Percentiles rank a stretch among this genome's conserved stretches.
These are phyloP conservation scores for Pangasius mekongensis DNA, from an alignment of 2,797 vertebrate species.

Conservation along the genomic window DNA sequence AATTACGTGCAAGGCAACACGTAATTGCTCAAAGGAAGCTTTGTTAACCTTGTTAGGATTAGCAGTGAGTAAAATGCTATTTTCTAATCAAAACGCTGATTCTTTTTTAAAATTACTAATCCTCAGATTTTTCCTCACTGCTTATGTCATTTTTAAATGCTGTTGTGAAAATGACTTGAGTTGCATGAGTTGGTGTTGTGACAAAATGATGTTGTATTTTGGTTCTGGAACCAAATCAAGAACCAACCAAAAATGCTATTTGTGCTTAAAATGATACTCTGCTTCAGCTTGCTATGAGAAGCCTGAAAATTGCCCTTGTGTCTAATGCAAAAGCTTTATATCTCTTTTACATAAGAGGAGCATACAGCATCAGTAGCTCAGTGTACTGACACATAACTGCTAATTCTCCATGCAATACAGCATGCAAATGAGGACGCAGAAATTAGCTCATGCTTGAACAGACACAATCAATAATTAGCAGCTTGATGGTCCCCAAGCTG, in stretches of 20 bases:
- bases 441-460: constrained; percentile 58
- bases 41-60: not conserved
- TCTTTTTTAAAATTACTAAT: not conserved
- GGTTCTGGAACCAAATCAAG: not conserved
- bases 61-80: not conserved
- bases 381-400: constrained; percentile 40
- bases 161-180: not conserved
- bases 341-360: constrained; percentile 16
- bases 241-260: not conserved
- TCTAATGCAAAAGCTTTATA: constrained; percentile 1
- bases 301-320: not conserved
- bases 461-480: constrained; percentile 58
- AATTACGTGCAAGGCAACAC: not conserved
- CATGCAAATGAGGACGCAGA: constrained; percentile 54
- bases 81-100: not conserved
- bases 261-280: not conserved
- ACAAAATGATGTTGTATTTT: not conserved
- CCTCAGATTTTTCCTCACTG: not conserved
- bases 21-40: not conserved
- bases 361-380: constrained; percentile 29
- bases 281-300: not conserved
- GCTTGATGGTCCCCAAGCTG: constrained; percentile 55
- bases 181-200: not conserved
- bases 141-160: not conserved
- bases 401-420: constrained; percentile 35